Base-by-base conservation (phyloP, 23 tunicate genomes). In the Halocynthia aurantium region DNA sequence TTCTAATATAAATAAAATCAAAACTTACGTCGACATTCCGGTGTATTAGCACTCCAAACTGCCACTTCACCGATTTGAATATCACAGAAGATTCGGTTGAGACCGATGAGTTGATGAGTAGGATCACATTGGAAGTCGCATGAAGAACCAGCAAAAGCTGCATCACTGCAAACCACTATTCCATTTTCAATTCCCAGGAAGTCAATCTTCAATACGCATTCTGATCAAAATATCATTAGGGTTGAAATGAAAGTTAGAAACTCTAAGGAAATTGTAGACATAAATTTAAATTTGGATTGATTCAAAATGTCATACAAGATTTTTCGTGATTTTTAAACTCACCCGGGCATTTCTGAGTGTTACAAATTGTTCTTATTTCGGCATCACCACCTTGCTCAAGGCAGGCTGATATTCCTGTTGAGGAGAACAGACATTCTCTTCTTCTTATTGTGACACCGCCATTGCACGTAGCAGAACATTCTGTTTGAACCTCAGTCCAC, bases 31-130 rank as follows among this genome's bases (percentile, higher is more conserved):
- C 64, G 55, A 74, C 78, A 74, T 22, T 54, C 56, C 7, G 78
- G 78, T 54, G 62, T 74, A 49, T 74, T 74, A 12, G 78, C 78
- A 54, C 22, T 74, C 78, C 78, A 74, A 8, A 74, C 78, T 8
- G 64, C 78, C n/a, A 74, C 87, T 6, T 49, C 51, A 22, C 81
- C 84, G 0, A 77, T 51, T 11, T 52, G 49, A 58, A 12, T 44
- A 61, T 55, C 80, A 69, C 96, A 89, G 15, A 53, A 67, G 10
- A 84, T 52, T 12, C n/a, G 51, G 55, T 80, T 72, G 55, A 61
- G 40, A 7, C 96, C 96, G 58, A 89, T 88, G 44, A 89, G 81
- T 69, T 89, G 96, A 71, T 80, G 87, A 50, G 77, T 80, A 7
- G 78, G 68, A 20, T 62, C 49, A 61, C 96, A 89, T 22, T 83